These are phyloP conservation scores for Hipposideros armiger DNA, from an alignment of 2,113 vertebrate species.

Conservation along the genomic window DNA sequence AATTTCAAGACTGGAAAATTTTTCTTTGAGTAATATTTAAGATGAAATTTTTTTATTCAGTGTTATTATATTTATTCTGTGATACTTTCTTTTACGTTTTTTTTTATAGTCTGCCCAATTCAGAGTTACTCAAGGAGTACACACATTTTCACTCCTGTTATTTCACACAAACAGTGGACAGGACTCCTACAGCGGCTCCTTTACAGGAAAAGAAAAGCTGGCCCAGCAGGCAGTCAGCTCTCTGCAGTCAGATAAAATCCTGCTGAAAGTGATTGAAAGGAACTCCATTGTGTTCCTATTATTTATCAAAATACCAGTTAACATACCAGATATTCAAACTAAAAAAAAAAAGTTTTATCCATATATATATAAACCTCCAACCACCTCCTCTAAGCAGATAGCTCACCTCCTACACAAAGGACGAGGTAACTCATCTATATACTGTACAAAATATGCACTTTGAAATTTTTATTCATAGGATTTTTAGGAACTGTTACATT, in stretches of 20 bases:
- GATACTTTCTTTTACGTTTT: neutral
- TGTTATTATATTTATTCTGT: slow-evolving; percentile 5
- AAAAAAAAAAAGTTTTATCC: neutral
- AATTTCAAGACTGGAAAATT: neutral
- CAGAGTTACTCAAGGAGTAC: neutral
- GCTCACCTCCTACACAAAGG: no score
- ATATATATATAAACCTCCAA: no score
- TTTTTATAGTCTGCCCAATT: neutral
- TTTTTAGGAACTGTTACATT: neutral
- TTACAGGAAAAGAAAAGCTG: neutral
- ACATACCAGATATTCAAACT: neutral
- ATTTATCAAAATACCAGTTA: neutral
- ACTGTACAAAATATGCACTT: neutral
- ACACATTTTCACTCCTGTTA: neutral
- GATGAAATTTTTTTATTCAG: neutral
- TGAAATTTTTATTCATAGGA: neutral
- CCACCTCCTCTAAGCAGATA: no score
- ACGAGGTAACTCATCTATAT: neutral
- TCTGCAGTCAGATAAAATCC: neutral
- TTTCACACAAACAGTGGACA: neutral
- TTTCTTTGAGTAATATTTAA: neutral
- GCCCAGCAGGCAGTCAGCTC: neutral
- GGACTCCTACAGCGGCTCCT: neutral
- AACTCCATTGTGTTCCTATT: neutral
- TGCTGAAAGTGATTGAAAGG: neutral